Conservation (phyloP, 2,888 invertebrate species). For the Lithophane leautieri region DNA sequence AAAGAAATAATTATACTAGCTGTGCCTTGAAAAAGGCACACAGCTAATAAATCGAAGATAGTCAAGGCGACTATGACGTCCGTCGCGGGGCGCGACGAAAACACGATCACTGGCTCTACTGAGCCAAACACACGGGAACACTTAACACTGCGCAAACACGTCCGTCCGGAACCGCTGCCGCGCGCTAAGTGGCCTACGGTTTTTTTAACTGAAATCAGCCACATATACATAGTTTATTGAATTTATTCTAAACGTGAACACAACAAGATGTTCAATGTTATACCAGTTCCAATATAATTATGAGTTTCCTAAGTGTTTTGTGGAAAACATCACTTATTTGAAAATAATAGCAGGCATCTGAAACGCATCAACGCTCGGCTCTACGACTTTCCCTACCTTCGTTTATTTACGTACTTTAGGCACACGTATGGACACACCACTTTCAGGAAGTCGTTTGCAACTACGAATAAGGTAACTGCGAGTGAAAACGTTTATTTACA, state of each 20-base stretch:
- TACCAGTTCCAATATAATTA: background rate
- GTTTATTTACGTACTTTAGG: background rate
- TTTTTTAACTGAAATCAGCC: background rate
- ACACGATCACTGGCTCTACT: no score
- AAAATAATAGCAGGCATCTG: constrained; percentile 29
- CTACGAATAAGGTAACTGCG: constrained; percentile 4
- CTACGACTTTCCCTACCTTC: background rate
- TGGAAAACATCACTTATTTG: constrained; percentile 32
- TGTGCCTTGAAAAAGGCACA: no score
- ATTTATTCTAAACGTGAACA: background rate
- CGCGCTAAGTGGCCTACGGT: no score
- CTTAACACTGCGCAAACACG: no score
- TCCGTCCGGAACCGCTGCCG: no score
- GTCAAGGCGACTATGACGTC: no score
- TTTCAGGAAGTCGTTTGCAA: constrained; percentile 17
- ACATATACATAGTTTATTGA: background rate
- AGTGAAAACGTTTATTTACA: constrained; percentile 11
- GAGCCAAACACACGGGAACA: no score
- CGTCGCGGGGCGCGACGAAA: no score
- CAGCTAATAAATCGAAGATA: no score
- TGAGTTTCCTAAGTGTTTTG: background rate
- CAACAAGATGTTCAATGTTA: background rate
- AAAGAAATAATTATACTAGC: no score
- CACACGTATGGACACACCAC: background rate
- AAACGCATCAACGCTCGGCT: constrained; percentile 35